These are phyloP conservation scores for Epiblema foenella DNA, from an alignment of 2,888 invertebrate species.

Conservation along the genomic window DNA sequence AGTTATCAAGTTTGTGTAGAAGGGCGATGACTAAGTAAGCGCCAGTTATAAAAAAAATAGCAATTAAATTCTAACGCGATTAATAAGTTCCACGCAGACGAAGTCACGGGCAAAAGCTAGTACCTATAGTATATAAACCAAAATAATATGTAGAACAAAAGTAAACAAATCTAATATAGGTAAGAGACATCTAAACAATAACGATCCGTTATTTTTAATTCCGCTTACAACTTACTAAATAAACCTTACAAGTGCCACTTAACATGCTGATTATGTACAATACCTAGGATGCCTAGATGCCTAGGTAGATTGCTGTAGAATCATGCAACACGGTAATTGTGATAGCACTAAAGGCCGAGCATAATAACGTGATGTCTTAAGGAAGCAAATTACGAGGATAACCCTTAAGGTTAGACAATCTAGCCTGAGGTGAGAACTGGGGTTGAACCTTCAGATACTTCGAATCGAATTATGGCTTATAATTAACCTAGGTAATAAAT, in stretches of 20 bases:
- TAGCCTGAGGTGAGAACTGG: slow-evolving; percentile 20
- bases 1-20: too few relatives aligned
- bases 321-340: slow-evolving; percentile 26
- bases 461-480: neutral
- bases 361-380: slow-evolving; percentile 23
- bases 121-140: too few relatives aligned
- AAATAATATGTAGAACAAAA: too few relatives aligned
- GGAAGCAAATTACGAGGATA: slow-evolving; percentile 38
- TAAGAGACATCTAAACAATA: neutral
- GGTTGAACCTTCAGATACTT: slow-evolving; percentile 15
- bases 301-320: slow-evolving; percentile 19
- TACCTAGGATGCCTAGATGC: slow-evolving; percentile 1
- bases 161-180: neutral
- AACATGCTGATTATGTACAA: slow-evolving; percentile 6
- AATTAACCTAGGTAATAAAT: slow-evolving; percentile 9
- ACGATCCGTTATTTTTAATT: neutral
- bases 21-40: too few relatives aligned
- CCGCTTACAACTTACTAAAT: neutral
- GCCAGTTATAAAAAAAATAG: too few relatives aligned
- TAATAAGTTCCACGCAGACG: too few relatives aligned
- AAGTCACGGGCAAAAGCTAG: too few relatives aligned
- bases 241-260: neutral
- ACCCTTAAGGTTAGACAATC: slow-evolving; percentile 43
- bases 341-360: slow-evolving; percentile 30
- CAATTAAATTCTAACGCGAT: too few relatives aligned